Percentiles rank a stretch among this genome's conserved stretches.
phyloP scores from a whole-genome alignment of 2,888 invertebrate genomes.

The Lithodes maja region DNA sequence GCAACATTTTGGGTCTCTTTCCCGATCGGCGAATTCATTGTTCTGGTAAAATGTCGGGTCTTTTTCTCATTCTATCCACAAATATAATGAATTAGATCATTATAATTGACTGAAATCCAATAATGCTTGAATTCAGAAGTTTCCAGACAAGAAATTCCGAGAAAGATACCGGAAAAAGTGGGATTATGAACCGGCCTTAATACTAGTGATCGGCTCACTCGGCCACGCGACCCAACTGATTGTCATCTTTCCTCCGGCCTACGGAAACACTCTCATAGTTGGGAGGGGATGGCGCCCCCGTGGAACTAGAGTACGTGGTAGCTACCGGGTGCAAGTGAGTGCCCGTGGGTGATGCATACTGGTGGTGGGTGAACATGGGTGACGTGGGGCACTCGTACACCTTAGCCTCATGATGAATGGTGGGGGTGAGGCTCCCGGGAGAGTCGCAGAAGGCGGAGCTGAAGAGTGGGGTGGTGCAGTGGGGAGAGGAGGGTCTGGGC shows the following conservation, averaged over 20 bases:
- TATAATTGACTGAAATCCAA: too few species aligned
- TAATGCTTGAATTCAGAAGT: too few species aligned
- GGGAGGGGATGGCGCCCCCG: constrained; percentile 47
- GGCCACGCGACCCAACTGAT: constrained; percentile 8
- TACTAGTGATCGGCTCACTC: not conserved
- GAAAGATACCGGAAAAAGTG: not conserved
- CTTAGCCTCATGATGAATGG: constrained; percentile 39
- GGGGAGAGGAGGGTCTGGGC: constrained; percentile 39
- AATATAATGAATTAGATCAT: too few species aligned
- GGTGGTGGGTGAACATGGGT: constrained; percentile 48
- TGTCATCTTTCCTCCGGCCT: constrained; percentile 43
- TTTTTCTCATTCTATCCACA: too few species aligned
- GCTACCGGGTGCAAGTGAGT: constrained; percentile 21
- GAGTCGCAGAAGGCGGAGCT: constrained; percentile 56
- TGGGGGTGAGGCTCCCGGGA: constrained; percentile 56
- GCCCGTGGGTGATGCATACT: constrained; percentile 35
- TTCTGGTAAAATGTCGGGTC: too few species aligned
- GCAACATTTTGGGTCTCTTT: too few species aligned
- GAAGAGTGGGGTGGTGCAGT: constrained; percentile 59
- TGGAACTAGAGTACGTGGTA: constrained; percentile 23
- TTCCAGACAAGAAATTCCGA: too few species aligned
- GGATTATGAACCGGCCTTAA: not conserved
- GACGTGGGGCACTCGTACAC: constrained; percentile 53
- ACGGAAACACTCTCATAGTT: constrained; percentile 47
- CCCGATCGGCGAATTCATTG: too few species aligned